Conservation (phyloP, 2,797 vertebrate species). For the Spatula versicolor region DNA sequence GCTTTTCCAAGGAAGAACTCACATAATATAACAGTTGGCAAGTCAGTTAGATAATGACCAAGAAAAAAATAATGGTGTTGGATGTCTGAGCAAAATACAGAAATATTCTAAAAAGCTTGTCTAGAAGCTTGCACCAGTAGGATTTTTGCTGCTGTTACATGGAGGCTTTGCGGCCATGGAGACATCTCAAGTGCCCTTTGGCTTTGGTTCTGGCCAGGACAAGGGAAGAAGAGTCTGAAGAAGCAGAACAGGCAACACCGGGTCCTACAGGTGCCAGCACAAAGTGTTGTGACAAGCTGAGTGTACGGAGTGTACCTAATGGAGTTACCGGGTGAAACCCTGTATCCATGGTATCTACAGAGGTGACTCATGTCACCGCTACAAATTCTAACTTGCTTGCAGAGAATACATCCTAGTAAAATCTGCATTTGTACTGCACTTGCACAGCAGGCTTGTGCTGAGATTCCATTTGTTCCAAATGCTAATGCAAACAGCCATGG, state of each 20-base stretch:
- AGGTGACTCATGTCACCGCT: constrained; percentile 15
- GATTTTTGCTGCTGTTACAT: background rate
- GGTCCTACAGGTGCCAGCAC: background rate
- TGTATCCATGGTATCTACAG: constrained; percentile 16
- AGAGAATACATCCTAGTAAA: background rate
- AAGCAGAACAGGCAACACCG: background rate
- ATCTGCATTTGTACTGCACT: background rate
- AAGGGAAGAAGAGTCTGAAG: background rate
- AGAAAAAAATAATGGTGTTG: background rate
- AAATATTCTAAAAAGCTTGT: background rate
- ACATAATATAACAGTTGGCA: background rate
- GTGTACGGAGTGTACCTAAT: background rate
- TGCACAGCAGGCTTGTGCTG: background rate
- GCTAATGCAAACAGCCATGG: no score
- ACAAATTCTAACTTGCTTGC: constrained; percentile 3
- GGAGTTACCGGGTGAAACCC: background rate
- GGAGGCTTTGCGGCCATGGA: background rate
- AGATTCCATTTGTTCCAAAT: background rate
- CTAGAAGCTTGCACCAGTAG: background rate
- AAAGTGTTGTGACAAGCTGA: background rate
- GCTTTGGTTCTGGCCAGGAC: background rate
- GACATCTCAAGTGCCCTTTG: rapidly evolving
- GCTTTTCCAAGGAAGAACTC: background rate
- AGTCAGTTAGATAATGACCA: background rate
- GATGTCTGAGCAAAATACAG: background rate